Evolutionary conservation across 2,113 vertebrate species (phyloP).

Genomic region (Danio rerio): DNA sequence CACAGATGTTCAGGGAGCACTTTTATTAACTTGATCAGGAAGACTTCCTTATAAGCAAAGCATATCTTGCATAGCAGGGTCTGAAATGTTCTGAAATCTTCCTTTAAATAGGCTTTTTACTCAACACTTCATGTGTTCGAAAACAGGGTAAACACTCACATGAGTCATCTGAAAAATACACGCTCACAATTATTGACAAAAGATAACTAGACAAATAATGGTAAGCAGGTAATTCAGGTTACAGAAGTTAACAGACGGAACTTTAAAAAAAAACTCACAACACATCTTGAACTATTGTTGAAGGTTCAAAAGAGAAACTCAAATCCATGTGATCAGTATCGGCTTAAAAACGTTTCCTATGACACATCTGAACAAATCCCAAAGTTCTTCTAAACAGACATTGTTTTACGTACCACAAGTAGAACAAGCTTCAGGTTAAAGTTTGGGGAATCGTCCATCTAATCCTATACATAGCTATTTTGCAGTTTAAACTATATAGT

Average conservation of each 20-base stretch:
- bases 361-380: neutral
- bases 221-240: slow-evolving; percentile 33
- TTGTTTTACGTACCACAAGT: neutral
- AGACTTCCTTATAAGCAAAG: neutral
- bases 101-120: too few relatives aligned
- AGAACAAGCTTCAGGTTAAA: neutral
- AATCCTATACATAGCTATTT: neutral
- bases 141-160: neutral
- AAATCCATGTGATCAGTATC: neutral
- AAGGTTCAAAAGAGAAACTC: neutral
- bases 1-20: neutral
- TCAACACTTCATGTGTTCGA: too few relatives aligned
- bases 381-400: neutral
- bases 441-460: neutral
- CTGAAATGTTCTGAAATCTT: neutral
- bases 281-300: neutral
- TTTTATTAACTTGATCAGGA: neutral
- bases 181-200: neutral
- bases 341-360: neutral
- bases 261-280: neutral
- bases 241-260: neutral
- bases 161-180: slow-evolving; percentile 14
- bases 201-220: slow-evolving; percentile 4
- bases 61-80: neutral
- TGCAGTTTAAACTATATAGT: neutral